Conservation (phyloP, 2,797 vertebrate genomes). For the Nannoperca obscura region DNA sequence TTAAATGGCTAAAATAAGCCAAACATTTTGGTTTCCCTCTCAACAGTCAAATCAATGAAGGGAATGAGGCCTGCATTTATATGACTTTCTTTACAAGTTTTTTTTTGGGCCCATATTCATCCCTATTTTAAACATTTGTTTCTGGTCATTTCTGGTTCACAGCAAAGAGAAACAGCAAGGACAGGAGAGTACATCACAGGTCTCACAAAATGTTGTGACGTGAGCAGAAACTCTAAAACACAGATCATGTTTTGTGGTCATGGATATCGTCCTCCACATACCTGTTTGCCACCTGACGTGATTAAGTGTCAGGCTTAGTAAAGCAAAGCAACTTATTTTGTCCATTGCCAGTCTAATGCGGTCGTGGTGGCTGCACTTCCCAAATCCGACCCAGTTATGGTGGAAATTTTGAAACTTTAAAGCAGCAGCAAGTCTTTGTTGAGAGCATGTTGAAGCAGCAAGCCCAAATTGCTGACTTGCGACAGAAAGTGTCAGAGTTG, state of each 20-base stretch:
- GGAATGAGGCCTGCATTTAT: slow-evolving; percentile 90
- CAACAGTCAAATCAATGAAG: slow-evolving; percentile 91
- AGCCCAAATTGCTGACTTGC: neutral
- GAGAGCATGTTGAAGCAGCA: neutral
- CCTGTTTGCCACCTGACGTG: neutral
- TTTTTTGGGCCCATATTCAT: neutral
- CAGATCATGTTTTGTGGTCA: neutral
- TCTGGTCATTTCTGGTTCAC: slow-evolving; percentile 34
- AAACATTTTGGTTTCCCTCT: slow-evolving; percentile 96
- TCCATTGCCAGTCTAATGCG: neutral
- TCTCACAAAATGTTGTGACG: neutral
- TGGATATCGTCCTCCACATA: neutral
- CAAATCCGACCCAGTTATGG: neutral
- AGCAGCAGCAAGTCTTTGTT: neutral
- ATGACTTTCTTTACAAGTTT: slow-evolving; percentile 89
- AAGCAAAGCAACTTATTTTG: neutral
- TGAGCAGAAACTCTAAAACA: neutral
- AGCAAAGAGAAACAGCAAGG: neutral
- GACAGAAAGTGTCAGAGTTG: neutral
- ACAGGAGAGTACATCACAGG: neutral
- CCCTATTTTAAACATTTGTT: slow-evolving; percentile 35
- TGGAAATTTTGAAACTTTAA: neutral
- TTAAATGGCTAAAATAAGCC: slow-evolving; percentile 97
- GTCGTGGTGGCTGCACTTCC: neutral
- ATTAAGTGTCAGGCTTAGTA: neutral